phyloP scores from a whole-genome alignment of 1,140 invertebrate genomes.

The Gryon sp. region DNA sequence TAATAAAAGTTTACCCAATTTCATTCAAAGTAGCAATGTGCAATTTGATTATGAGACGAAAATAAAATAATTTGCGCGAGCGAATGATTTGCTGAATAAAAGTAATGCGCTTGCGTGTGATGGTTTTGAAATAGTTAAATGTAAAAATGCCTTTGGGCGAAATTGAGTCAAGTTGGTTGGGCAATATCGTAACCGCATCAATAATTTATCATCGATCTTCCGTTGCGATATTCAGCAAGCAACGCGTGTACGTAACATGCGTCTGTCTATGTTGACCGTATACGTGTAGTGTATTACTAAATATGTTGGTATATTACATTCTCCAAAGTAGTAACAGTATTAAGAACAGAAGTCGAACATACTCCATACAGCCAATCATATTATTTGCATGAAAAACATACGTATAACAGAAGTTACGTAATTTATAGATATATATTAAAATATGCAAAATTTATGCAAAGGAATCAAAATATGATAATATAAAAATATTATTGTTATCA shows the following conservation, averaged over 20 bases:
- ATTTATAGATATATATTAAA: too few species aligned
- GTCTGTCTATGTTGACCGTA: neutral
- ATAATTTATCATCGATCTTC: conserved; percentile 49
- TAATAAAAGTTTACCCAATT: neutral
- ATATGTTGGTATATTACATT: conserved; percentile 31
- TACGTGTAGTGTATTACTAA: conserved; percentile 29
- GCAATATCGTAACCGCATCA: conserved; percentile 46
- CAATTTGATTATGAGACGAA: conserved; percentile 8
- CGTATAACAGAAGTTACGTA: too few species aligned
- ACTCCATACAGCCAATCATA: neutral
- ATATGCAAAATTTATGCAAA: too few species aligned
- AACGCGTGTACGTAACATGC: conserved; percentile 3
- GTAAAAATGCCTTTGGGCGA: conserved; percentile 30
- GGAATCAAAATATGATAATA: too few species aligned
- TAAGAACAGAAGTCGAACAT: conserved; percentile 19
- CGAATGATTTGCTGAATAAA: conserved; percentile 5
- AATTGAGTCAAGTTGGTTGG: conserved; percentile 42
- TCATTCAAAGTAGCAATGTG: conserved; percentile 1
- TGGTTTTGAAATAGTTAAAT: conserved; percentile 19
- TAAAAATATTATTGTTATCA: too few species aligned
- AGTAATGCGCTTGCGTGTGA: neutral
- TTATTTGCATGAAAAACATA: conserved; percentile 17
- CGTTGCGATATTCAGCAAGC: conserved; percentile 13
- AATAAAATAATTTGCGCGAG: conserved; percentile 15
- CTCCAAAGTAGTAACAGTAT: conserved; percentile 14